Percentiles rank a stretch among this genome's conserved stretches.
Evolutionary conservation across 1,140 invertebrate species (phyloP).

Genomic region (Tribolium madens): DNA sequence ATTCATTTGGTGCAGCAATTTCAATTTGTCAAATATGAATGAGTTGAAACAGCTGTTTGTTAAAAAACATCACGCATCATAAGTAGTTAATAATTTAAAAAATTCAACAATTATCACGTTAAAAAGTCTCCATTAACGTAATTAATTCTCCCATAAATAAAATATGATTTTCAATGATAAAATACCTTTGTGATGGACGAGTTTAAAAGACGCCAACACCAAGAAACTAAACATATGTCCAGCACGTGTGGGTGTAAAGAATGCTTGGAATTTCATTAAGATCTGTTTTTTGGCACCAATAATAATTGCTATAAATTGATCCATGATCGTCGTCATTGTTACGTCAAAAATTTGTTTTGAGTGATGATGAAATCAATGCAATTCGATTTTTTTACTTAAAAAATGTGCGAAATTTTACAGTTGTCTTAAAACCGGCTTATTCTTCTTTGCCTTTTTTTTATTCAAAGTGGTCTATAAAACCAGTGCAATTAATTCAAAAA

Average conservation of each 20-base stretch:
- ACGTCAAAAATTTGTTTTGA: slow-evolving; percentile 14
- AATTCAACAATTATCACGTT: background rate
- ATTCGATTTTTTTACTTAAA: background rate
- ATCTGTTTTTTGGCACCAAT: slow-evolving; percentile 47
- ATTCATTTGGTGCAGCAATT: slow-evolving; percentile 26
- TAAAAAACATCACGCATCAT: background rate
- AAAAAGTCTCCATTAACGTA: background rate
- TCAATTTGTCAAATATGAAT: slow-evolving; percentile 35
- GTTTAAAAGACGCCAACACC: slow-evolving; percentile 6
- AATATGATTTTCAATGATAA: slow-evolving; percentile 4
- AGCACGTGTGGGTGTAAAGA: slow-evolving; percentile 40
- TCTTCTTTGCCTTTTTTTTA: background rate
- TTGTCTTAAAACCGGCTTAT: background rate
- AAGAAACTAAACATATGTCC: slow-evolving; percentile 48
- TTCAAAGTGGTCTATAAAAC: background rate
- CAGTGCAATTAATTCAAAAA: background rate
- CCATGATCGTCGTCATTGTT: slow-evolving; percentile 40
- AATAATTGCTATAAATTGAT: slow-evolving; percentile 45
- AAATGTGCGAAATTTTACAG: background rate
- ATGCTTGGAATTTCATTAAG: slow-evolving; percentile 49
- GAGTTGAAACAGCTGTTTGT: slow-evolving; percentile 1
- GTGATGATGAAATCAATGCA: slow-evolving; percentile 14
- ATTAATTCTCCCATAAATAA: slow-evolving; percentile 1
- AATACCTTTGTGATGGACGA: slow-evolving; percentile 35
- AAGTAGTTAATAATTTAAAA: background rate